Evolutionary conservation across 2,888 invertebrate genomes (phyloP), one percentile per base, ranked within the genome.

Genomic region (Thymelicus acteon): DNA sequence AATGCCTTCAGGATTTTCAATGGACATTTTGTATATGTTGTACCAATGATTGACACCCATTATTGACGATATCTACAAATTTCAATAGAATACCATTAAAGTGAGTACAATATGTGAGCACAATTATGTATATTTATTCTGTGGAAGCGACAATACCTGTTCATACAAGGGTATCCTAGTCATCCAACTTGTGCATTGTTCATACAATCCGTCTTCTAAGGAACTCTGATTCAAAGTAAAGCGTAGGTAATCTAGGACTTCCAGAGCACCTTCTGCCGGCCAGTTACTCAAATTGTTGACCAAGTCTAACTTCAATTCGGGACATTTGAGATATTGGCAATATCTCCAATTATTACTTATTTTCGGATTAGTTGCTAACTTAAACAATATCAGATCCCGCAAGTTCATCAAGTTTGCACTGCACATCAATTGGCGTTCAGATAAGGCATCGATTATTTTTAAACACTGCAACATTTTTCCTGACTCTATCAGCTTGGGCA

Each of bases 111-210:
- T 24, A 10, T 7, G 24, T n/a, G 19, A 19, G 19, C 19, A 19
- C 19, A 19, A 19, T 19, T 19, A 19, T 19, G 19, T 54, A 8
- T 60, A 40, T 15, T n/a, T 63, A 15, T 15, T 15, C 31, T 24
- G 10, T 12, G 47, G 44, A 61, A 24, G 39, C 49, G 52, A 7
- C 60, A 31, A 77, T 89, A 95, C 95, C 92, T 95, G 92, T 72
- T 96, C 95, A 80, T 96, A 96, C 1, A 96, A 86, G 61, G 95
- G 94, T 77, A 96, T 95, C 79, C 95, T 95, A n/a, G 93, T 84
- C 73, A 95, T 90, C 92, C 95, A 95, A 61, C 92, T 88, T 24
- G 94, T 90, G 76, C 96, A 91, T 86, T 88, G 85, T 83, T 92
- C 79, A 77, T 85, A 79, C 74, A 88, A 70, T 79, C 93, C 82